Base-by-base conservation (phyloP, 2,113 vertebrate species). In the Dipodomys merriami region DNA sequence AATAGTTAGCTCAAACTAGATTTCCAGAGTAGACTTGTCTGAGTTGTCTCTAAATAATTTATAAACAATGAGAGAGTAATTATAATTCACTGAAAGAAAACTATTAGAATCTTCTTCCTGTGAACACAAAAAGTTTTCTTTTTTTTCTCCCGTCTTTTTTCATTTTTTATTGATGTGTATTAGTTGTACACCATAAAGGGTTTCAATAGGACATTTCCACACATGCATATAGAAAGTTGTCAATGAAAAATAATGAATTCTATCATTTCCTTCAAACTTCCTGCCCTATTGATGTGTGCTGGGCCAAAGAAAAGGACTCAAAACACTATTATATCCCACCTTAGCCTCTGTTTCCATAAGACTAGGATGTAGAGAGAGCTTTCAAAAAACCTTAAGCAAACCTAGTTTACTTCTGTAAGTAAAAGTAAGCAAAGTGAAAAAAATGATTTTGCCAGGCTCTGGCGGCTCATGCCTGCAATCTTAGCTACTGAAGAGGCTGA, bases 61-160 rank as follows among this genome's bases (percentile, higher is more conserved):
- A 65, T 67, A 94, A 95, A 93, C 33, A 18, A 57, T 76, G 57
- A 88, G 27, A 60, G 62, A 80, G 44, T 15, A 90, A 90, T 80
- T 64, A 67, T 23, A 91, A 35, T 79, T 67, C 90, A 72, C 33
- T 35, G 46, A 87, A 73, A 76, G 57, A 86, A 95, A 81, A 1
- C 10, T 49, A 27, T 53, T 60, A 22, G 39, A 86, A 4, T 76
- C 19, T 81, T 78, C 25, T 93, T 33, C 73, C 29, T 44, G 1
- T 81, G 57, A 76, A 73, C 44, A 67, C 19, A 39, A 10, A n/a
- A 65, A 29, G 18, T 27, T 16, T n/a, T n/a, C 15, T n/a, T 33
- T 71, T 16, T 15, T n/a, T n/a, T n/a, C 16, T n/a, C n/a, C 30
- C 30, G 9, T 62, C 60, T 22, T 62, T 62, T 22, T 62, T 9